These are phyloP conservation scores for Thaleichthys pacificus DNA, from an alignment of 2,797 vertebrate genomes.

Conservation along the genomic window DNA sequence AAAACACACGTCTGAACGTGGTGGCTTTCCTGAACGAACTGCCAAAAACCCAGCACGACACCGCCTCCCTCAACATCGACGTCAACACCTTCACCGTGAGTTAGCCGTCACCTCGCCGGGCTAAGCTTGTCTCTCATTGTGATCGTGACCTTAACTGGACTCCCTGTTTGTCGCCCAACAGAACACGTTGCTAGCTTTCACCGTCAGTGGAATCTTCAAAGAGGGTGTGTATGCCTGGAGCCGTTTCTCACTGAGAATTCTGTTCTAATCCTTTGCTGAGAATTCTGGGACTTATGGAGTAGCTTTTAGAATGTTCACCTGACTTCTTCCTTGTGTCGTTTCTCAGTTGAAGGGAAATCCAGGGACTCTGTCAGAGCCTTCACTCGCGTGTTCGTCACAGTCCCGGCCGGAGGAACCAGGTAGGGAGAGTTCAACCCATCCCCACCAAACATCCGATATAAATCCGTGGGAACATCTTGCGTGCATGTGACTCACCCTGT, in stretches of 20 bases:
- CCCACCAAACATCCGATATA: neutral
- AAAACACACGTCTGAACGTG: slow-evolving; percentile 85
- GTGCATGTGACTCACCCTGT: neutral
- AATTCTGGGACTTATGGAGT: neutral
- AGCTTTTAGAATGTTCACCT: neutral
- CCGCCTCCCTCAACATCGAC: slow-evolving; percentile 85
- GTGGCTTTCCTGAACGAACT: slow-evolving; percentile 91
- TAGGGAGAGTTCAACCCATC: slow-evolving; percentile 55
- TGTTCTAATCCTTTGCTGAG: neutral
- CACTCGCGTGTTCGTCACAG: slow-evolving; percentile 86
- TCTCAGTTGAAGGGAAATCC: slow-evolving; percentile 81
- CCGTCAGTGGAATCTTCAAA: slow-evolving; percentile 89
- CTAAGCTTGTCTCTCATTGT: neutral
- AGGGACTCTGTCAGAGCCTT: slow-evolving; percentile 84
- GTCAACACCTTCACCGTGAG: slow-evolving; percentile 85
- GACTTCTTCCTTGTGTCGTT: slow-evolving; percentile 3
- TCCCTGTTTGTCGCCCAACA: slow-evolving; percentile 41
- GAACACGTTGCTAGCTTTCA: slow-evolving; percentile 86
- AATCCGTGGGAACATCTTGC: neutral
- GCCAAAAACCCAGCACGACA: slow-evolving; percentile 89
- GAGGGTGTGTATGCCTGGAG: slow-evolving; percentile 73
- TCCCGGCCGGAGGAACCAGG: slow-evolving; percentile 84
- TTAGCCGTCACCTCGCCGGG: neutral
- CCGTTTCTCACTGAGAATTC: neutral
- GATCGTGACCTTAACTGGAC: neutral